These are phyloP conservation scores for Chelmon rostratus DNA, from an alignment of 2,797 vertebrate species.

Conservation along the genomic window DNA sequence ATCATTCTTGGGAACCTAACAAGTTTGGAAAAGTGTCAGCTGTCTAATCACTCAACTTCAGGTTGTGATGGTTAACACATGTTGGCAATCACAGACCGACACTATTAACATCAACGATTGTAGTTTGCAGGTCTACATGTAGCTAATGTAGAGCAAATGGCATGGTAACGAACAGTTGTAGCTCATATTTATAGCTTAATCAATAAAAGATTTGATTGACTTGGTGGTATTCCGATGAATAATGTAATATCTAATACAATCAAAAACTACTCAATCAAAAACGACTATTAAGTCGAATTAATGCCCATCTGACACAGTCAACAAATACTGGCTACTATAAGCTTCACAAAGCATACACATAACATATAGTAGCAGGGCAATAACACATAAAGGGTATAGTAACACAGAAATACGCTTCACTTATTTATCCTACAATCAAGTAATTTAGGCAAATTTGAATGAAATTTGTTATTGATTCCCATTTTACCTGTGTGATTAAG, in stretches of 20 bases:
- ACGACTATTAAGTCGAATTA: not conserved
- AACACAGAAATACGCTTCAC: too few relatives aligned
- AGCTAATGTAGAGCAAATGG: conserved; percentile 42
- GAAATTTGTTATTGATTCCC: conserved; percentile 51
- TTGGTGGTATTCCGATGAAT: not conserved
- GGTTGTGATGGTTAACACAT: conserved; percentile 83
- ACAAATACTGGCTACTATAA: not conserved
- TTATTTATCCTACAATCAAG: conserved; percentile 56
- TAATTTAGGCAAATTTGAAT: conserved; percentile 54
- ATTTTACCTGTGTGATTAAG: conserved; percentile 63
- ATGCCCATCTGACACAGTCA: not conserved
- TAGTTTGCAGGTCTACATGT: conserved; percentile 21
- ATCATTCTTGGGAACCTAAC: conserved; percentile 77
- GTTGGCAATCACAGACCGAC: conserved; percentile 63
- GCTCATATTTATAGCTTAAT: conserved; percentile 2
- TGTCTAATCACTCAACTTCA: conserved; percentile 76
- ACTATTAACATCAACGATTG: conserved; percentile 55
- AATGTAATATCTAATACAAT: not conserved
- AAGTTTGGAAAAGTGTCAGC: conserved; percentile 72
- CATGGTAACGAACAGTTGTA: conserved; percentile 34
- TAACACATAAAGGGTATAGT: too few relatives aligned
- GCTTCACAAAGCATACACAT: not conserved
- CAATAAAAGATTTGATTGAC: not conserved
- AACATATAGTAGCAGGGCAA: not conserved
- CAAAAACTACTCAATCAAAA: not conserved